These are phyloP conservation scores for Mesorhabditis spiculigera DNA, from an alignment of 2,888 invertebrate genomes.

Conservation along the genomic window DNA sequence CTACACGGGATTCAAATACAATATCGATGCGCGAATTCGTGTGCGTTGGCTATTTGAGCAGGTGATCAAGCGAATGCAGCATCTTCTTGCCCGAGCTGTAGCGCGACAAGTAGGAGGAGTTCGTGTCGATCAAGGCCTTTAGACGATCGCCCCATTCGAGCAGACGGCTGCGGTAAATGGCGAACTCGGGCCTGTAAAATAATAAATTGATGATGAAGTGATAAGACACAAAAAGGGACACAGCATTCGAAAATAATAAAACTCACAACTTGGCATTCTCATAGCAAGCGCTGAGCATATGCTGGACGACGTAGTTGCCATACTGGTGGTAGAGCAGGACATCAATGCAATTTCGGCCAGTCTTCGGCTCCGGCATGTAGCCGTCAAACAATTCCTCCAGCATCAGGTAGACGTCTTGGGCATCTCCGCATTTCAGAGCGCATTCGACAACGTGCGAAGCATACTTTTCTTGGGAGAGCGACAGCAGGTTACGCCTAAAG, in stretches of 20 bases:
- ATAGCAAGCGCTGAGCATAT: no score
- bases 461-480: constrained; percentile 47
- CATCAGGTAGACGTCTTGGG: constrained; percentile 26
- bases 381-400: constrained; percentile 45
- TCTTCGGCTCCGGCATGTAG: constrained; percentile 25
- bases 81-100: background rate
- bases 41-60: no score
- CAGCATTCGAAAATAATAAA: no score
- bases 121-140: constrained; percentile 4
- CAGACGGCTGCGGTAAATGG: background rate
- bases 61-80: background rate
- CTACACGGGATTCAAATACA: no score
- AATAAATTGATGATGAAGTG: no score
- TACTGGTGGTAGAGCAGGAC: constrained; percentile 41
- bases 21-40: no score
- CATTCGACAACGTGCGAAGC: constrained; percentile 51
- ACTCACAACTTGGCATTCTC: no score
- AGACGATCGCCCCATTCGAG: background rate
- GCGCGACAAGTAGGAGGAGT: background rate
- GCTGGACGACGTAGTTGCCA: constrained; percentile 37
- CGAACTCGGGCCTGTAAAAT: no score
- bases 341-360: constrained; percentile 14
- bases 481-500: constrained; percentile 32
- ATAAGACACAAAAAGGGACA: no score
- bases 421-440: constrained; percentile 35